Percentiles rank a stretch among this genome's conserved stretches.
Conservation (phyloP, 2,113 vertebrate species). For the Phoenicopterus ruber region DNA sequence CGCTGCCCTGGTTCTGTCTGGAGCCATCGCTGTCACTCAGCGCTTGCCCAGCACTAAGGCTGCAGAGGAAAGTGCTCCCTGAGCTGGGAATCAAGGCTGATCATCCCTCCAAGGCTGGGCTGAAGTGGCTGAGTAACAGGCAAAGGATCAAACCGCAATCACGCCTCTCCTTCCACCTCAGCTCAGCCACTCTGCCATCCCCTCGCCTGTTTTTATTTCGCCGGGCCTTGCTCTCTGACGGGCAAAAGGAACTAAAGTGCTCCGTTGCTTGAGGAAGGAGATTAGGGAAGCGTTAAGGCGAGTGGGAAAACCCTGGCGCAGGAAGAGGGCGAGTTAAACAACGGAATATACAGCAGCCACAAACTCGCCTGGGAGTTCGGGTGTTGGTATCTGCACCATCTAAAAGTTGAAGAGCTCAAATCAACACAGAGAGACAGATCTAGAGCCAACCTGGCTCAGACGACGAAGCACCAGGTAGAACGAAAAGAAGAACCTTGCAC, state of each 20-base stretch:
- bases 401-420: not conserved
- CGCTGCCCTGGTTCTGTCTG: not conserved
- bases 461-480: not conserved
- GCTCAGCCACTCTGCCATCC: not conserved
- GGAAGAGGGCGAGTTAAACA: not conserved
- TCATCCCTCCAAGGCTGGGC: not conserved
- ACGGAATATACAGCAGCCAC: not conserved
- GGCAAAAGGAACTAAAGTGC: not conserved
- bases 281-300: not conserved
- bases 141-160: not conserved
- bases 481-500: not conserved
- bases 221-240: rapidly evolving
- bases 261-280: not conserved
- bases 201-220: not conserved
- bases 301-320: not conserved
- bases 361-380: not conserved
- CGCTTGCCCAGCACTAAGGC: not conserved
- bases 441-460: not conserved
- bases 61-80: not conserved
- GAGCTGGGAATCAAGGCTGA: not conserved
- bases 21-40: not conserved
- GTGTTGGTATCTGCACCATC: not conserved
- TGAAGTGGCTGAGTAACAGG: not conserved
- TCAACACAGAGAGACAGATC: not conserved
- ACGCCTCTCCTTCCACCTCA: not conserved